Base-by-base conservation (phyloP, 1,140 invertebrate genomes). In the Listronotus bonariensis region DNA sequence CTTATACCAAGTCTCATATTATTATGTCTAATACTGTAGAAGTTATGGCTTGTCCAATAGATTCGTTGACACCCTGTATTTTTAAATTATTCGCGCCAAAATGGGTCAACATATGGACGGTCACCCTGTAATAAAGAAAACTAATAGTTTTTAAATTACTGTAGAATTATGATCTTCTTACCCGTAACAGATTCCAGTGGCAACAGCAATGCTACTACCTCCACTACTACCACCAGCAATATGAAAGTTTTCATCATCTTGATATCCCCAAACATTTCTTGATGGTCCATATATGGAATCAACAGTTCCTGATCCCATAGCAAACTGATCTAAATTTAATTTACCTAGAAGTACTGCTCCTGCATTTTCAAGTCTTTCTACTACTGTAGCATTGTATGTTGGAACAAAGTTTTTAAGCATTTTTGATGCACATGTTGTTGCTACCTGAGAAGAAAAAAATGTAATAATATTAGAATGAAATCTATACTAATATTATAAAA, bases 301-400 rank as follows among this genome's bases (percentile, higher is more conserved):
- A 4, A 93, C 84, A 14, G 92, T 94, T 7, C 93, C 95, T 41
- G 92, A 90, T 8, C 98, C 98, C 97, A 99, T 99, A 0, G 92
- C 96, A 87, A 98, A 99, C 82, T 99, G 94, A 82, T 99, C 98
- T 79, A 99, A 84, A 82, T 99, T 99, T 10, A 93, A 93, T 86
- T 99, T 99, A 0, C 97, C 75, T 38, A 99, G 81, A 1, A 99
- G 76, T 68, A 96, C 82, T 12, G 91, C 91, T 2, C 97, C 95
- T 34, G 86, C 80, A 60, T 88, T 74, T 60, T 86, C 76, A 40
- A 98, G 79, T 75, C 85, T 87, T 45, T 91, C 79, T 48, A 95
- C 94, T 18, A 98, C 91, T 1, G 96, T 98, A 0, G 97, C 95
- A 81, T 92, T 88, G 73, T 98, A 99, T 0, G 89, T 86, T 0